Percentiles rank a stretch among this genome's conserved stretches.
Conservation (phyloP, 2,797 vertebrate genomes). For the Pseudotriccus pelzelni region DNA sequence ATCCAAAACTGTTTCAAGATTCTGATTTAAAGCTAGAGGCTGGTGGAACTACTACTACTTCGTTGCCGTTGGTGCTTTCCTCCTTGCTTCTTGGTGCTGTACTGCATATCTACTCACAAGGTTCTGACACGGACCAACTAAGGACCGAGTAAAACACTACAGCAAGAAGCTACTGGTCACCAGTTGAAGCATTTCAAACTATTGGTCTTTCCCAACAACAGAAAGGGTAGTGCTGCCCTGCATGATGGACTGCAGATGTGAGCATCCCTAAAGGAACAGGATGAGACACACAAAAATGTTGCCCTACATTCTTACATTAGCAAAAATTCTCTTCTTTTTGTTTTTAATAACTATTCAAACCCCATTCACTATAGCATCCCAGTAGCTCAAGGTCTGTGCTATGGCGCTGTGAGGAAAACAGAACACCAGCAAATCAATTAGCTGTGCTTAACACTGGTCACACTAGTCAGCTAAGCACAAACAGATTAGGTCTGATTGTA, state of each 20-base stretch:
- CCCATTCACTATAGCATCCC: not conserved
- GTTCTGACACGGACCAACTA: not conserved
- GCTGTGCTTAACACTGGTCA: not conserved
- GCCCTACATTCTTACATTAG: not conserved
- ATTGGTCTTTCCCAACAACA: not conserved
- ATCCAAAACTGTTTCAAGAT: not conserved
- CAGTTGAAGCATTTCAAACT: not conserved
- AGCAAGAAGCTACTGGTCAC: not conserved
- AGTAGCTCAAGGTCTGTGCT: not conserved
- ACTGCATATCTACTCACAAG: not conserved
- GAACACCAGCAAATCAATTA: not conserved
- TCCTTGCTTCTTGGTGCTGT: accelerated
- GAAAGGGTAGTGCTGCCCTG: not conserved
- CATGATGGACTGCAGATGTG: not conserved
- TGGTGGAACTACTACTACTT: not conserved
- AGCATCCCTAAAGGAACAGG: not conserved
- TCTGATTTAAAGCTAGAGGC: not conserved
- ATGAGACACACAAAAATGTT: not conserved
- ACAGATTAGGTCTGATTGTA: not conserved
- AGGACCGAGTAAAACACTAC: not conserved
- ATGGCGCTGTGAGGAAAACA: not conserved
- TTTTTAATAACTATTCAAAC: not conserved
- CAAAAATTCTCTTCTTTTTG: not conserved
- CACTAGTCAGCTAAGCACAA: not conserved
- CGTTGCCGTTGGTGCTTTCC: accelerated